Conservation (phyloP, 2,888 invertebrate species). For the Caenorhabditis parvicauda region DNA sequence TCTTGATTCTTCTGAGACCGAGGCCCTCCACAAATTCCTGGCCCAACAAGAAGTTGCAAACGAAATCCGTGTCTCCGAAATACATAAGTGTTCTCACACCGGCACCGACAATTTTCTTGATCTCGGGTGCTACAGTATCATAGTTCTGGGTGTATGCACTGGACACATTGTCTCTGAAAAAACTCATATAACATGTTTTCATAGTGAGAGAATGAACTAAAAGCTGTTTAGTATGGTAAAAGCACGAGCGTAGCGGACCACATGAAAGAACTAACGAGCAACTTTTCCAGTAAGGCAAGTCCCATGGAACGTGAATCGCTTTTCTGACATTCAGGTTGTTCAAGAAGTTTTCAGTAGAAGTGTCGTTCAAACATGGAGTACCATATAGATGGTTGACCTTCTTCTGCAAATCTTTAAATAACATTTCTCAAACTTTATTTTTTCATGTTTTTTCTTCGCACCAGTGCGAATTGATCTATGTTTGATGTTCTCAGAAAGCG, state of each 20-base stretch:
- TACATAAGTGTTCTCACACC: constrained; percentile 59
- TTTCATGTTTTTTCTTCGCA: neutral
- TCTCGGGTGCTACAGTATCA: constrained; percentile 55
- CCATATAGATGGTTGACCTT: no score
- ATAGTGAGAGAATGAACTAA: neutral
- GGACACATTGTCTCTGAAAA: constrained; percentile 53
- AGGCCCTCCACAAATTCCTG: constrained; percentile 55
- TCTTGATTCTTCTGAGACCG: constrained; percentile 45
- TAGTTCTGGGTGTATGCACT: constrained; percentile 58
- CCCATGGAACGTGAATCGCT: constrained; percentile 53
- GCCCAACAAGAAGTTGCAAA: constrained; percentile 60
- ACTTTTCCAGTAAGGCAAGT: constrained; percentile 54
- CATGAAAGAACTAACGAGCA: constrained; percentile 41
- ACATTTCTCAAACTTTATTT: neutral
- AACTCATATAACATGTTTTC: neutral
- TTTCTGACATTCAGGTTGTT: constrained; percentile 49
- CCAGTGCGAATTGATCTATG: no score
- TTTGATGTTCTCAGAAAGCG: no score
- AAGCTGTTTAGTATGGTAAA: neutral
- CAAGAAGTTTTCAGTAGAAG: constrained; percentile 57
- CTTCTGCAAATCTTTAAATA: neutral
- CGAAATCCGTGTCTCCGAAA: constrained; percentile 59
- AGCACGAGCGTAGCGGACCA: neutral
- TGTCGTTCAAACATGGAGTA: constrained; percentile 61
- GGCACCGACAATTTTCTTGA: constrained; percentile 55